Evolutionary conservation across 2,113 vertebrate genomes (phyloP).

Genomic region (Lethenteron reissneri): DNA sequence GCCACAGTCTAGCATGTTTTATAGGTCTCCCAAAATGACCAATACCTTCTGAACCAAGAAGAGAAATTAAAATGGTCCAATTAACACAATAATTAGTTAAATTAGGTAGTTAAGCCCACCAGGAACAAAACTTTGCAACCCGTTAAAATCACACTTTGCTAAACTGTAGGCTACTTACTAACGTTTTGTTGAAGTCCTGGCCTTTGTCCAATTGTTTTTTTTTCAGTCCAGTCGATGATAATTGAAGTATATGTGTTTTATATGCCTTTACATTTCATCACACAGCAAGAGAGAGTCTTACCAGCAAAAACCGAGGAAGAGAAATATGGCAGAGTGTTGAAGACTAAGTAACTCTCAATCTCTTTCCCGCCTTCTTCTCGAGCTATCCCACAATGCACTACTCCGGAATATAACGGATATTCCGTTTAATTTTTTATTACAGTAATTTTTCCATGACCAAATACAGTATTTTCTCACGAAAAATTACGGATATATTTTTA

Average conservation of each 20-base stretch:
- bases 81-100: not conserved
- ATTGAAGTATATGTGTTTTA: not conserved
- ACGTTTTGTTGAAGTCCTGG: not conserved
- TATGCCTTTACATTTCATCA: not conserved
- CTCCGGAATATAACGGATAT: too few species aligned
- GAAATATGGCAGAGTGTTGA: too few species aligned
- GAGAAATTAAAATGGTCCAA: not conserved
- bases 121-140: not conserved
- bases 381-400: too few species aligned
- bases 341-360: too few species aligned
- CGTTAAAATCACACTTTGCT: not conserved
- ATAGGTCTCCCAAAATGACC: conserved; percentile 3
- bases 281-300: too few species aligned
- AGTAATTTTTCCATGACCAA: too few species aligned
- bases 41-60: conserved; percentile 11
- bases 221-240: not conserved
- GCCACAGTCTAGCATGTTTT: conserved; percentile 12
- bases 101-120: not conserved
- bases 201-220: not conserved
- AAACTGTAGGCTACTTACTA: not conserved
- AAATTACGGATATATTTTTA: too few species aligned
- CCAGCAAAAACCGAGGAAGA: too few species aligned
- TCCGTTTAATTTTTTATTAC: too few species aligned
- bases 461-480: too few species aligned
- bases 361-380: too few species aligned